These are phyloP conservation scores for Planococcus citri DNA, from an alignment of 1,140 invertebrate genomes.

Conservation along the genomic window DNA sequence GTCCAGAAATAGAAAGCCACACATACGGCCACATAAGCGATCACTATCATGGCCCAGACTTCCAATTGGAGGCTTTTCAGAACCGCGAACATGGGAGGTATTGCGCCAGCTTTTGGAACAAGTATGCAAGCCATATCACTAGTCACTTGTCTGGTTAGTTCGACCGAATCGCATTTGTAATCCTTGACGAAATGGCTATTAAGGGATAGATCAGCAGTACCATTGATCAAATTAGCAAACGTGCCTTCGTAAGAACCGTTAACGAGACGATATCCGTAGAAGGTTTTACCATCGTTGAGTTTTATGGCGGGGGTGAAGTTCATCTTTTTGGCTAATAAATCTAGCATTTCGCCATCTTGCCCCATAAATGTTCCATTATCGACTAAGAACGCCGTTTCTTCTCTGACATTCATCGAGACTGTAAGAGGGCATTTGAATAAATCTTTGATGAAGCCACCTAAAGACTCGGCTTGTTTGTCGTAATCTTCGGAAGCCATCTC, in stretches of 20 bases:
- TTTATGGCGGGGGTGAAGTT: constrained; percentile 31
- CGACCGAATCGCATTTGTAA: constrained; percentile 28
- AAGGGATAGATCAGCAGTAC: constrained; percentile 32
- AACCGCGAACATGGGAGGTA: constrained; percentile 35
- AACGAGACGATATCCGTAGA: neutral
- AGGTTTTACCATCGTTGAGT: neutral
- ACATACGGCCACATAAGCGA: constrained; percentile 26
- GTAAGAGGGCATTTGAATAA: constrained; percentile 29
- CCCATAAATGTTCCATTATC: constrained; percentile 15
- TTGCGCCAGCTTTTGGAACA: constrained; percentile 33
- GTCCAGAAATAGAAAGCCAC: constrained; percentile 28
- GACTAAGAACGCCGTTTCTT: constrained; percentile 27
- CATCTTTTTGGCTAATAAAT: constrained; percentile 30
- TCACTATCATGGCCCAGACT: constrained; percentile 32
- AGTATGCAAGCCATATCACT: constrained; percentile 35
- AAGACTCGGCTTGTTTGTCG: neutral
- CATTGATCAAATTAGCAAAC: constrained; percentile 32
- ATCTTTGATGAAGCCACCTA: neutral
- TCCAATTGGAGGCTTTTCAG: constrained; percentile 32
- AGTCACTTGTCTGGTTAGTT: constrained; percentile 26
- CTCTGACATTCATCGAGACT: constrained; percentile 30
- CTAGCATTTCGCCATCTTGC: constrained; percentile 32
- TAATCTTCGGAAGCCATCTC: neutral
- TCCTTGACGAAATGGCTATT: constrained; percentile 34
- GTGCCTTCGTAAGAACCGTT: constrained; percentile 28